Evolutionary conservation across 2,113 vertebrate species (phyloP), one percentile per base, ranked within the genome.

Genomic region (Marmota flaviventris): DNA sequence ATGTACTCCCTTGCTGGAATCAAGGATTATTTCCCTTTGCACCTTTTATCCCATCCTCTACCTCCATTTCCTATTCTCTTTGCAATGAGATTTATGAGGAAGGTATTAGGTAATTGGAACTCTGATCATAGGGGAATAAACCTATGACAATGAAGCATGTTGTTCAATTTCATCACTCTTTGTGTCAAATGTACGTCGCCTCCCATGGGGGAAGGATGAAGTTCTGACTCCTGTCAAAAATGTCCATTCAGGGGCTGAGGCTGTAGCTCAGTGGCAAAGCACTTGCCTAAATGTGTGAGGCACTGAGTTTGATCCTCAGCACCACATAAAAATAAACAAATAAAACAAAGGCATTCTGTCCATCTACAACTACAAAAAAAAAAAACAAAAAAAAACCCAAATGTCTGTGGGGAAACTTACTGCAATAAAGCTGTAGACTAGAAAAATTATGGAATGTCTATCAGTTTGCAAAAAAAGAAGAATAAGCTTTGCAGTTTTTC

Each of bases 361-460:
- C 45, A 45, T 45, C 45, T 45, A 45, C 45, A 45, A 45, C 45
- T 45, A 45, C 45, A 45, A 45, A 45, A 45, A 42, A 45, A 6
- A 45, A 45, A 45, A 45, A 8, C 9, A 45, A 45, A 45, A 45
- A 45, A n/a, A n/a, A n/a, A n/a, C n/a, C n/a, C 45, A 45, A 45
- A 45, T 45, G 45, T 45, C 45, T 45, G 45, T 45, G 88, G 27
- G 37, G n/a, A 93, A 88, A 13, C 13, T 77, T 96, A 63, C 9
- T 75, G 72, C 42, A 97, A 93, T 91, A 94, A 85, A 93, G 32
- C 58, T 61, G 37, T 39, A 69, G 37, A 83, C n/a, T n/a, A 88
- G 56, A 95, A 92, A 79, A 92, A 97, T 96, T 97, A 95, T 81
- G 83, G 63, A 97, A 87, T 88, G n/a, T 81, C 48, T 84, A 91